Base-by-base conservation (phyloP, 2,113 vertebrate species). In the Poeciliopsis prolifica region DNA sequence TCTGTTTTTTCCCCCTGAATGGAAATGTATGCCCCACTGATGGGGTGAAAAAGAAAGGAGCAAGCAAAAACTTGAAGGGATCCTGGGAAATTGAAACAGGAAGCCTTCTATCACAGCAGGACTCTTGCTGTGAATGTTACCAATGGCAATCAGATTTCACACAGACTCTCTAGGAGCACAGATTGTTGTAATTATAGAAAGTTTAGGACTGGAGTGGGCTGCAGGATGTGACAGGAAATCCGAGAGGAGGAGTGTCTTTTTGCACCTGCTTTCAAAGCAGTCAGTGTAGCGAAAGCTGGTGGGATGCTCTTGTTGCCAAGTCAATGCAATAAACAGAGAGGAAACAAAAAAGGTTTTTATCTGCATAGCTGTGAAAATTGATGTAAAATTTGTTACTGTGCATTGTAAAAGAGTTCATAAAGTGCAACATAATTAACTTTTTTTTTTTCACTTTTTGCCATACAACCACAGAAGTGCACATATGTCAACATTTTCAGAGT, bases 1-100 rank as follows among this genome's bases (percentile, higher is more conserved):
- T 91, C 90, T 94, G 91, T 94, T 93, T 93, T 74, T 88, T 88
- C 84, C 84, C 84, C 80, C 86, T 88, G 91, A 94, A 95, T 93
- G 81, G 91, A 92, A 93, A 91, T 93, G 90, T 92, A 90, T 89
- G 90, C 91, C 80, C 80, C 89, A 84, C 88, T 94, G 93, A 94
- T 89, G 85, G 92, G 89, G 87, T 91, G 62, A 79, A 79, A 87
- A 86, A 86, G 70, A 88, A 88, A 82, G 85, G 67, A 89, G 75
- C 75, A 70, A 87, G 80, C 74, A 67, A 88, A 92, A 94, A 94
- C 83, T 91, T 88, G 79, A 78, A 78, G 82, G 65, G 86, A 90
- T 92, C 86, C 87, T 83, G 84, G 81, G 77, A 93, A 93, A 94
- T 94, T 92, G 90, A 94, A 94, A 92, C 85, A 90, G 91, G 89